Percentiles rank a stretch among this genome's conserved stretches.
phyloP scores from a whole-genome alignment of 2,797 vertebrate genomes.

The Hydrolagus colliei region DNA sequence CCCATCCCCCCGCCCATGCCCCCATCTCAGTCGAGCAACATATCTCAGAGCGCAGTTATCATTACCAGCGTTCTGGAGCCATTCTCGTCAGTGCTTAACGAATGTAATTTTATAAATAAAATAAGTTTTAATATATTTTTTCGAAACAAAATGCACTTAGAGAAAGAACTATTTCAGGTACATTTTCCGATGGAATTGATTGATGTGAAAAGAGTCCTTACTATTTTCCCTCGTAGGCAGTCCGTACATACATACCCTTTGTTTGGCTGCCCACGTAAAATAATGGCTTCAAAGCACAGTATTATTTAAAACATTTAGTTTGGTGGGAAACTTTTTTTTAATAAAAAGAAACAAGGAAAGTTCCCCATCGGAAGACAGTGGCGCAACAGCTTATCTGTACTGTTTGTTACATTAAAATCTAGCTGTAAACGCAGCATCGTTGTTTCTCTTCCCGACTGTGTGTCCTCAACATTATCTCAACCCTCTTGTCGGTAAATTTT shows the following conservation, averaged over 20 bases:
- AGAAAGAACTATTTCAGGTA: slow-evolving; percentile 25
- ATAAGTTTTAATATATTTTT: slow-evolving; percentile 7
- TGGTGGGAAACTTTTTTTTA: neutral
- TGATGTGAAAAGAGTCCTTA: slow-evolving; percentile 28
- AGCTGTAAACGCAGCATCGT: neutral
- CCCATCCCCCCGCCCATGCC: too few species aligned
- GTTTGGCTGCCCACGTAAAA: slow-evolving; percentile 12
- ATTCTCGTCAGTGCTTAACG: slow-evolving; percentile 15
- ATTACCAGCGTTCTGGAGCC: slow-evolving; percentile 9
- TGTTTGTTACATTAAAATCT: neutral
- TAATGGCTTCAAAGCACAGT: slow-evolving; percentile 24
- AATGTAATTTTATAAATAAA: slow-evolving; percentile 29
- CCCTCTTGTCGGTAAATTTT: neutral
- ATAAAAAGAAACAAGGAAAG: neutral
- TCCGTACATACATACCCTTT: neutral
- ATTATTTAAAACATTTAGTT: slow-evolving; percentile 27
- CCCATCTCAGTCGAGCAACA: neutral
- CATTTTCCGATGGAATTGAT: slow-evolving; percentile 25
- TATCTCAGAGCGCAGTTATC: neutral
- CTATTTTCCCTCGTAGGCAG: slow-evolving; percentile 19
- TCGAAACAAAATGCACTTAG: slow-evolving; percentile 5
- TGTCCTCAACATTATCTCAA: neutral
- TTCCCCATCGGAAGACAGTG: slow-evolving; percentile 14
- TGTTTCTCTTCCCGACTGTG: neutral
- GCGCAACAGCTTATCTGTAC: neutral